These are phyloP conservation scores for Smithornis capensis DNA, from an alignment of 2,113 vertebrate genomes.

Conservation along the genomic window DNA sequence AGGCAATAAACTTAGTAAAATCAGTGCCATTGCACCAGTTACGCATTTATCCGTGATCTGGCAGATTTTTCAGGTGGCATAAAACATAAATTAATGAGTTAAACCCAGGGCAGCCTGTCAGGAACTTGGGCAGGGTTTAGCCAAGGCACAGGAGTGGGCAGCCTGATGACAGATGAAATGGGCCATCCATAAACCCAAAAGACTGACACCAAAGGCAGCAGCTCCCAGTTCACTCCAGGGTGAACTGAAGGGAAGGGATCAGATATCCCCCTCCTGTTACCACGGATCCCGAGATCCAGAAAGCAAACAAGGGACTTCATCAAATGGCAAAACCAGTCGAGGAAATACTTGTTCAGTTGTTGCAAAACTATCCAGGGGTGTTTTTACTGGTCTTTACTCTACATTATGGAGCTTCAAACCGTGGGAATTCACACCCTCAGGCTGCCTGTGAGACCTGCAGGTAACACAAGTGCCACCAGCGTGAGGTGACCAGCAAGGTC, in stretches of 20 bases:
- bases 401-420: rapidly evolving
- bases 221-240: not conserved
- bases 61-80: not conserved
- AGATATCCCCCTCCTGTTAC: not conserved
- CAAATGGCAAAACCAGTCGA: not conserved
- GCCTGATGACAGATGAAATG: not conserved
- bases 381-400: not conserved
- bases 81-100: not conserved
- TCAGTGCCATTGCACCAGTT: not conserved
- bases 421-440: not conserved
- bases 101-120: not conserved
- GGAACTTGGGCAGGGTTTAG: not conserved
- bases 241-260: not conserved
- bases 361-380: not conserved
- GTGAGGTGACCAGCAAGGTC: not conserved
- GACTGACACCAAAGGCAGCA: not conserved
- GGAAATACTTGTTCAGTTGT: not conserved
- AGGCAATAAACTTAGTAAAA: not conserved
- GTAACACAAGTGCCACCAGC: not conserved
- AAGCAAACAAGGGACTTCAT: not conserved
- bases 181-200: not conserved
- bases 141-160: not conserved
- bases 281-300: not conserved
- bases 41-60: rapidly evolving
- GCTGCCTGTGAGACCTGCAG: not conserved